Percentiles rank a stretch among this genome's conserved stretches.
Evolutionary conservation across 1,140 invertebrate species (phyloP).

Genomic region (Pogonus chalceus): DNA sequence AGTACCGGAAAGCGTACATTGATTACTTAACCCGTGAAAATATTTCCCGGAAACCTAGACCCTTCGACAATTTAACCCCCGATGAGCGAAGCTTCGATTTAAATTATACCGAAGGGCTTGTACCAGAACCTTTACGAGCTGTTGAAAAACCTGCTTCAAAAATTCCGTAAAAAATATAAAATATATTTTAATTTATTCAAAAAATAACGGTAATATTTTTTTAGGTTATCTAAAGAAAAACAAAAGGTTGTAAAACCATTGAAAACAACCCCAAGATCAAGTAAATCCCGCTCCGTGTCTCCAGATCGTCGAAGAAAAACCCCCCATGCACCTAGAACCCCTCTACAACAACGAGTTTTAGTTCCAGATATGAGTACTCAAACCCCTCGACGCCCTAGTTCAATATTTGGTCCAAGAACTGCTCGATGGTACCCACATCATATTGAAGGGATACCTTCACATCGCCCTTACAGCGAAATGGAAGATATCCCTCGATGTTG

Average conservation of each 20-base stretch:
- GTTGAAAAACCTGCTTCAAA: neutral
- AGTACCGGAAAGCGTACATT: conserved; percentile 38
- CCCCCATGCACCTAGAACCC: neutral
- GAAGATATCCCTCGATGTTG: no score
- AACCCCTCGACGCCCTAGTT: neutral
- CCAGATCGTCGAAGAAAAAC: conserved; percentile 1
- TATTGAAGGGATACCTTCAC: neutral
- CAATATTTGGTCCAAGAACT: neutral
- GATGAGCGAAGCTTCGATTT: conserved; percentile 12
- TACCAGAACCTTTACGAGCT: no score
- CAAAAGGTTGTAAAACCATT: neutral
- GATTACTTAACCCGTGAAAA: conserved; percentile 33
- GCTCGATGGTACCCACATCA: neutral
- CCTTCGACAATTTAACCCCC: conserved; percentile 19
- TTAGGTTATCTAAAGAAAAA: neutral
- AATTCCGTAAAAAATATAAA: neutral
- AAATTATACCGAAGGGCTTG: neutral
- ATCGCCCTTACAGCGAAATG: no score
- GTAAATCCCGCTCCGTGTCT: neutral
- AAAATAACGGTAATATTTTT: no score
- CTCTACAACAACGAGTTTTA: neutral
- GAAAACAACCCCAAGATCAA: neutral
- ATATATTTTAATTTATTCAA: neutral
- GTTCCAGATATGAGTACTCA: neutral
- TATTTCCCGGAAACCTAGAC: conserved; percentile 20